Conservation (phyloP, 2,888 invertebrate genomes). For the Silvanus unidentatus region DNA sequence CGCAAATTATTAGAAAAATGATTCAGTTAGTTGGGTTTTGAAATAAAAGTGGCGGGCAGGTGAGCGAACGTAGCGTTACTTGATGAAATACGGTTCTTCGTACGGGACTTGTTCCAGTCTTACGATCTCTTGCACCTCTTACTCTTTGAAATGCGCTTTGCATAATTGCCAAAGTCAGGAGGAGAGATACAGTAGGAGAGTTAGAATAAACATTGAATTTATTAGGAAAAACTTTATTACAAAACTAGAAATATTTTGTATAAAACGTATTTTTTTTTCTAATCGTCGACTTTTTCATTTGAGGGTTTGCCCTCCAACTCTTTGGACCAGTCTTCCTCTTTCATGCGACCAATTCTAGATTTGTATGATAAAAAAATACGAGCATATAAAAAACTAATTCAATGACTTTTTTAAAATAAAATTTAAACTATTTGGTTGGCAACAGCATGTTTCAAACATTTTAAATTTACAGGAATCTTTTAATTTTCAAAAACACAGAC, state of each 20-base stretch:
- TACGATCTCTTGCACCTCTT: too few species aligned
- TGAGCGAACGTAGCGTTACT: slow-evolving; percentile 34
- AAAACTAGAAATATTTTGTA: too few species aligned
- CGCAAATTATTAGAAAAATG: too few species aligned
- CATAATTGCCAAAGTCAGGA: too few species aligned
- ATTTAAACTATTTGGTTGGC: too few species aligned
- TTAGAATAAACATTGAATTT: too few species aligned
- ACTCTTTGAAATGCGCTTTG: too few species aligned
- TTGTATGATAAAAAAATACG: slow-evolving; percentile 29
- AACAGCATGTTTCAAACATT: neutral
- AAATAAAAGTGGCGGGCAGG: slow-evolving; percentile 22
- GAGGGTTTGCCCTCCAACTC: slow-evolving; percentile 42
- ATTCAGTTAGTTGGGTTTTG: neutral
- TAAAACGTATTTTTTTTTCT: too few species aligned
- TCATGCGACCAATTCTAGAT: slow-evolving; percentile 59
- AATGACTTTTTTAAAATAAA: neutral
- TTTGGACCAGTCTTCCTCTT: slow-evolving; percentile 52
- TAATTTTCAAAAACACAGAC: too few species aligned
- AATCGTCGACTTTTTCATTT: slow-evolving; percentile 30
- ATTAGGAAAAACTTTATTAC: too few species aligned
- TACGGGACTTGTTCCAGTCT: slow-evolving; percentile 35
- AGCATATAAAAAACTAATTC: neutral
- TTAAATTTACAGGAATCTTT: neutral
- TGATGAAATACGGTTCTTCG: slow-evolving; percentile 33
- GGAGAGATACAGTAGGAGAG: too few species aligned